Evolutionary conservation across 2,113 vertebrate species (phyloP).

Genomic region (Trematomus loennbergii): DNA sequence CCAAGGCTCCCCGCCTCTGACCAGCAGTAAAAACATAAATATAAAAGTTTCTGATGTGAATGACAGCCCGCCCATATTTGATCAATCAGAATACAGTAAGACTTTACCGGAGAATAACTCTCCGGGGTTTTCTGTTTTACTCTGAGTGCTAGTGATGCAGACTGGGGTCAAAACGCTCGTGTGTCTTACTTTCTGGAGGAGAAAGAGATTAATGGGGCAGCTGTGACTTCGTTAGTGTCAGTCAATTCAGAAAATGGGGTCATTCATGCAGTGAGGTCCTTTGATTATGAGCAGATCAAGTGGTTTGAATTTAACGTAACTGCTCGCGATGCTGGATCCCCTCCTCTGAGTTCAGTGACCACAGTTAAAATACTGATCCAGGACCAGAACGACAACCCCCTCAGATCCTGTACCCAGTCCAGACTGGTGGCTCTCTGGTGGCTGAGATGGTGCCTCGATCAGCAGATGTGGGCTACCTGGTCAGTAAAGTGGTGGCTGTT

Average conservation of each 20-base stretch:
- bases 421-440: too few relatives aligned
- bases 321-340: slow-evolving; percentile 82
- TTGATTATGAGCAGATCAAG: slow-evolving; percentile 80
- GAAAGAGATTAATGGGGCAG: slow-evolving; percentile 46
- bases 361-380: too few relatives aligned
- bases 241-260: slow-evolving; percentile 80
- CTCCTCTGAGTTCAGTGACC: slow-evolving; percentile 80
- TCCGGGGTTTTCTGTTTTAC: slow-evolving; percentile 75
- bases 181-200: slow-evolving; percentile 73
- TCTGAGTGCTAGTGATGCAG: slow-evolving; percentile 71
- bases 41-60: slow-evolving; percentile 83
- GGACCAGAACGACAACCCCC: too few relatives aligned
- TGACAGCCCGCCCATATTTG: slow-evolving; percentile 81
- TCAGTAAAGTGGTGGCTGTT: too few relatives aligned
- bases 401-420: too few relatives aligned
- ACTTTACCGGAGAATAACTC: slow-evolving; percentile 83
- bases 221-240: slow-evolving; percentile 72
- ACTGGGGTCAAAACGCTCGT: slow-evolving; percentile 79
- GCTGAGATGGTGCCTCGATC: too few relatives aligned
- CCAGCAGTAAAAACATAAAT: slow-evolving; percentile 66
- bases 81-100: slow-evolving; percentile 69
- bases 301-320: slow-evolving; percentile 68
- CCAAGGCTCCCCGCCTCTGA: slow-evolving; percentile 67
- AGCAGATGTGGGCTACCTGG: too few relatives aligned
- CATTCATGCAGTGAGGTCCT: slow-evolving; percentile 48